Evolutionary conservation across 2,888 invertebrate species (phyloP).

Genomic region (Ephialtes manifestator): DNA sequence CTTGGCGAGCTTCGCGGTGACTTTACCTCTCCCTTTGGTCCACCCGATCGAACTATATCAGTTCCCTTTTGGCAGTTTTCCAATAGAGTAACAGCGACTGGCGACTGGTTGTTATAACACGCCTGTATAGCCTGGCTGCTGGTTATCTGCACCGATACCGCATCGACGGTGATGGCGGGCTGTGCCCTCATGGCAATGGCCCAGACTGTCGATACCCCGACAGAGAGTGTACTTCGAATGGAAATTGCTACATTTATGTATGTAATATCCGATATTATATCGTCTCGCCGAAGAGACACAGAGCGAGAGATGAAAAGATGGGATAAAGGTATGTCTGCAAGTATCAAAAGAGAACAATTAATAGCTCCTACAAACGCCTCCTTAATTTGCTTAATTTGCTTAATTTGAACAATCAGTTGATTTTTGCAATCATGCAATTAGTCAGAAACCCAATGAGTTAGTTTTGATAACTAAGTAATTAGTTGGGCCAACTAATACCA

Average conservation of each 20-base stretch:
- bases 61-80: slow-evolving; percentile 72
- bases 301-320: background rate
- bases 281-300: slow-evolving; percentile 51
- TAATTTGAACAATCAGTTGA: too few relatives aligned
- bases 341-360: slow-evolving; percentile 12
- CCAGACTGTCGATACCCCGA: slow-evolving; percentile 58
- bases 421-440: too few relatives aligned
- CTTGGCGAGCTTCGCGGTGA: slow-evolving; percentile 49
- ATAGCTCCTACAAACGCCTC: too few relatives aligned
- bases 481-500: too few relatives aligned
- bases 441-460: too few relatives aligned
- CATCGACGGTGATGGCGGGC: slow-evolving; percentile 11
- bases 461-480: too few relatives aligned
- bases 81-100: slow-evolving; percentile 63
- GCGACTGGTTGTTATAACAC: slow-evolving; percentile 55
- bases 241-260: slow-evolving; percentile 74
- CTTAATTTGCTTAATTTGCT: too few relatives aligned
- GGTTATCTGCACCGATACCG: slow-evolving; percentile 26
- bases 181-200: slow-evolving; percentile 48
- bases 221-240: slow-evolving; percentile 64
- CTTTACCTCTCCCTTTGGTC: slow-evolving; percentile 39
- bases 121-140: slow-evolving; percentile 24
- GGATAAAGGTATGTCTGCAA: slow-evolving; percentile 44
- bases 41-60: slow-evolving; percentile 67
- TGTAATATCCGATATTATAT: slow-evolving; percentile 73